Conservation (phyloP, 2,888 invertebrate genomes). For the Brachynemurus nebulosus region DNA sequence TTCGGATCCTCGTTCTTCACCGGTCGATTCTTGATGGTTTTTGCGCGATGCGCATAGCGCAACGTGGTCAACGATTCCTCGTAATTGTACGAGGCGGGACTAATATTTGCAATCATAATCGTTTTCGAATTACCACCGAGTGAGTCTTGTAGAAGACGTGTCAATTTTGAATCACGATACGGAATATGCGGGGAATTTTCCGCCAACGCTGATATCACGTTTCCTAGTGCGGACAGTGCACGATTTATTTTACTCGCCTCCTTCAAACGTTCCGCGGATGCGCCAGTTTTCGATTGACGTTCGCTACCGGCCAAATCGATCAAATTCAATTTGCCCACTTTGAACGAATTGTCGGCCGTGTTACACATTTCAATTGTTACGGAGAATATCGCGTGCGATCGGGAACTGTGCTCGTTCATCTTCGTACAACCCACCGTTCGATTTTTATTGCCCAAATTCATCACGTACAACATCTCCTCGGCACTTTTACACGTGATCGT, state of each 20-base stretch:
- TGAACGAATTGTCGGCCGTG: slow-evolving; percentile 40
- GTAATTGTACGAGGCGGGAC: slow-evolving; percentile 94
- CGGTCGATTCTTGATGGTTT: slow-evolving; percentile 97
- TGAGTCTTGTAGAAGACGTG: slow-evolving; percentile 91
- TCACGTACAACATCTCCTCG: slow-evolving; percentile 84
- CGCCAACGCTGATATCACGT: slow-evolving; percentile 94
- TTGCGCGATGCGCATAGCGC: slow-evolving; percentile 91
- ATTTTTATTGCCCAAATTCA: slow-evolving; percentile 87
- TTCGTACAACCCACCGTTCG: slow-evolving; percentile 92
- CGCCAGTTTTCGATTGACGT: slow-evolving; percentile 90
- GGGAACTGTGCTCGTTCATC: slow-evolving; percentile 97
- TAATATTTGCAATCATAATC: slow-evolving; percentile 98
- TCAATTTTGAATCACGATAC: slow-evolving; percentile 94
- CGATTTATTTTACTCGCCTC: slow-evolving; percentile 97
- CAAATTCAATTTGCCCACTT: slow-evolving; percentile 91
- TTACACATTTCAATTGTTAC: slow-evolving; percentile 92
- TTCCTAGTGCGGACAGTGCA: slow-evolving; percentile 92
- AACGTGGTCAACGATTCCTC: slow-evolving; percentile 96
- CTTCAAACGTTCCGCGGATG: slow-evolving; percentile 82
- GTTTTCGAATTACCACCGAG: slow-evolving; percentile 98
- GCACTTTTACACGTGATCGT: slow-evolving; percentile 90
- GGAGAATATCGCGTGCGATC: slow-evolving; percentile 97
- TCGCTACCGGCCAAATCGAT: slow-evolving; percentile 98
- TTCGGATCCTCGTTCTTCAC: slow-evolving; percentile 98
- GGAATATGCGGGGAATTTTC: slow-evolving; percentile 93